Percentiles rank a stretch among this genome's conserved stretches.
Conservation (phyloP, 2,113 vertebrate genomes). For the Gobiocypris rarus region DNA sequence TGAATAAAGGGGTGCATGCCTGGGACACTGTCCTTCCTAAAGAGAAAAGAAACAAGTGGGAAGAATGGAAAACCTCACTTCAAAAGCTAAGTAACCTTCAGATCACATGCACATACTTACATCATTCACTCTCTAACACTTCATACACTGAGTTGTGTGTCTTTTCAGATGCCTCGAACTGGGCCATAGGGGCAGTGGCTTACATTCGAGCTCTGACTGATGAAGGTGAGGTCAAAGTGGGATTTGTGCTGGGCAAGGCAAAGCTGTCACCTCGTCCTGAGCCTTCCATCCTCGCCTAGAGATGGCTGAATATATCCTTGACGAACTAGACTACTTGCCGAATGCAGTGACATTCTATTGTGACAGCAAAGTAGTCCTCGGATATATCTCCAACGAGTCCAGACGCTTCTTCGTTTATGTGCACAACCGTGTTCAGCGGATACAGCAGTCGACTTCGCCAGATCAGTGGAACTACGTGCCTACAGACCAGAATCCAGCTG, state of each 20-base stretch:
- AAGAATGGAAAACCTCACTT: slow-evolving; percentile 14
- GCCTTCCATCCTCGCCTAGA: slow-evolving; percentile 36
- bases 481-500: slow-evolving; percentile 14
- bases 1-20: background rate
- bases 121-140: background rate
- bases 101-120: background rate
- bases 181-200: too few species aligned
- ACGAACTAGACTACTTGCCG: slow-evolving; percentile 27
- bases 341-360: slow-evolving; percentile 28
- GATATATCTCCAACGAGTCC: slow-evolving; percentile 35
- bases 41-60: slow-evolving; percentile 9
- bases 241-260: slow-evolving; percentile 25
- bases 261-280: slow-evolving; percentile 30
- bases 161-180: too few species aligned
- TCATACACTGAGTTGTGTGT: background rate
- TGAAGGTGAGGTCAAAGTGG: background rate
- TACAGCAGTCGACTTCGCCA: background rate
- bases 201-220: background rate
- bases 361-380: slow-evolving; percentile 39
- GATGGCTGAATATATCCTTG: slow-evolving; percentile 43
- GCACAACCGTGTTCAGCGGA: slow-evolving; percentile 7
- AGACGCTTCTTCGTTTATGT: slow-evolving; percentile 3
- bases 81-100: background rate
- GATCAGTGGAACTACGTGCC: background rate
- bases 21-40: background rate